Conservation (phyloP, 2,113 vertebrate species). For the Hassar affinis region DNA sequence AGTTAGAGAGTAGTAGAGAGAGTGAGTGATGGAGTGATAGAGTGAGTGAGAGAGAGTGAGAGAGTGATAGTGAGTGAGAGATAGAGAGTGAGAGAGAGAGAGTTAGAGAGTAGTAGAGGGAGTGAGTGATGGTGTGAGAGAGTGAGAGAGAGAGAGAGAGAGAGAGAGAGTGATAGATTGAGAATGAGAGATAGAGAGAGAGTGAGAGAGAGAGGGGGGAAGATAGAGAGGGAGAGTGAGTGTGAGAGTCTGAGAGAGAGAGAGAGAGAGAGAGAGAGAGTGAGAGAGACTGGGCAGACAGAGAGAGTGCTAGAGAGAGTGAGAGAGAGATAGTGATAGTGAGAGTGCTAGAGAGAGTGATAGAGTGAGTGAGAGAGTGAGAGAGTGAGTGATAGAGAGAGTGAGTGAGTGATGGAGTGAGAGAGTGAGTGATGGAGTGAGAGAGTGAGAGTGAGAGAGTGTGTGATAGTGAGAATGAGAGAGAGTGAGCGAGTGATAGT, state of each 20-base stretch:
- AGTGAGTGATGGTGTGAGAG: neutral
- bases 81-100: neutral
- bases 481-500: neutral
- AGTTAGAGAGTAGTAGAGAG: neutral
- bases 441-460: neutral
- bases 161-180: neutral
- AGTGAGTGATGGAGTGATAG: too few relatives aligned
- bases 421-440: neutral
- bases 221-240: neutral
- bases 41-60: neutral
- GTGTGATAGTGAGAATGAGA: neutral
- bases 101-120: neutral
- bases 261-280: neutral
- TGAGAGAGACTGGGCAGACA: neutral
- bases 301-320: neutral
- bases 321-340: neutral
- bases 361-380: neutral
- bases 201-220: neutral
- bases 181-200: neutral
- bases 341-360: neutral
- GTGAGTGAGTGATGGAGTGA: neutral
- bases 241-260: too few relatives aligned
- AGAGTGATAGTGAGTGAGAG: neutral
- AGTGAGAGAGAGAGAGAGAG: neutral
- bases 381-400: neutral